A percentile compares a stretch with the other conserved stretches of the same genome.
phyloP scores from a whole-genome alignment of 2,797 vertebrate species.

The Neosilurus mollespiculum region DNA sequence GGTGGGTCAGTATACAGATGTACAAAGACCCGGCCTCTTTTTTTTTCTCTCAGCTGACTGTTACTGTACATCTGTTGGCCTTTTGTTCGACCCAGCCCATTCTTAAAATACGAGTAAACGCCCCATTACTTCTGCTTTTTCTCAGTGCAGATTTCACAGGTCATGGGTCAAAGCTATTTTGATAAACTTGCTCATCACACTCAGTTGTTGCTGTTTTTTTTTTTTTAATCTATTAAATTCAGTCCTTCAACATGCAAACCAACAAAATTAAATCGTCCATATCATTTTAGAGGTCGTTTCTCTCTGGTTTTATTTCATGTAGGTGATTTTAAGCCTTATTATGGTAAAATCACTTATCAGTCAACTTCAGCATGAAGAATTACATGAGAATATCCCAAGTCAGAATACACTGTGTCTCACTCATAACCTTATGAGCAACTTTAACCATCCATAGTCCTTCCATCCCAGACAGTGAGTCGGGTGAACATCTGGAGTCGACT shows the following conservation, averaged over 20 bases:
- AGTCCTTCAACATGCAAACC: neutral
- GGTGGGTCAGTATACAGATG: constrained; percentile 14
- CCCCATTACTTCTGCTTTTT: constrained; percentile 9
- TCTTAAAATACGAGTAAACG: neutral
- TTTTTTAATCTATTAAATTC: neutral
- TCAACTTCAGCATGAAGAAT: neutral
- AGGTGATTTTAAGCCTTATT: neutral
- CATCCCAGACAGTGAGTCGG: neutral
- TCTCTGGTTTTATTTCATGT: neutral
- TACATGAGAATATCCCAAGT: neutral
- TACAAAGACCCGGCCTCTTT: neutral
- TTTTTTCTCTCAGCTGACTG: constrained; percentile 2
- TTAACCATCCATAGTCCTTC: neutral
- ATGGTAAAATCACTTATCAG: neutral
- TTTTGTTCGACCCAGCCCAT: constrained; percentile 2
- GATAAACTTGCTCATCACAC: neutral
- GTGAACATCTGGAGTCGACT: neutral
- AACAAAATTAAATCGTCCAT: neutral
- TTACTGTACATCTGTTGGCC: constrained; percentile 28
- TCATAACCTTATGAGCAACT: neutral
- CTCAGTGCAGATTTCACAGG: neutral
- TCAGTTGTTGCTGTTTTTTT: neutral
- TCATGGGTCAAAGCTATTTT: neutral
- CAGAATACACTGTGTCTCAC: neutral
- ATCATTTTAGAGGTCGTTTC: neutral